phyloP scores from a whole-genome alignment of 2,113 vertebrate species.

The Numida meleagris region DNA sequence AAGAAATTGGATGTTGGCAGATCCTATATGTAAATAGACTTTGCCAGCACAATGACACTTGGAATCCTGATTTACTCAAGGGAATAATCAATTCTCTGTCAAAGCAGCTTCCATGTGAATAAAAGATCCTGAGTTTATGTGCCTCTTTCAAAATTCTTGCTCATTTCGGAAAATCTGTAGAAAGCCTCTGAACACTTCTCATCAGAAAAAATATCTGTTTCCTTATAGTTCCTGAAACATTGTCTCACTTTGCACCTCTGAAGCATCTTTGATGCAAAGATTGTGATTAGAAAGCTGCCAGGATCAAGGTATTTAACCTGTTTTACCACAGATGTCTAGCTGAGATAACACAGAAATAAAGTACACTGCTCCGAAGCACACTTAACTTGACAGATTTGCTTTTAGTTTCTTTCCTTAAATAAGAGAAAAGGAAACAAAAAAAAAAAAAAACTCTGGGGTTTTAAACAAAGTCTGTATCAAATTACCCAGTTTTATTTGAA shows the following conservation, averaged over 20 bases:
- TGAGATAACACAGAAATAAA: not conserved
- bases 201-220: not conserved
- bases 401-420: not conserved
- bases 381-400: not conserved
- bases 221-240: not conserved
- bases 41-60: constrained; percentile 9
- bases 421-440: not conserved
- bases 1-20: constrained; percentile 28
- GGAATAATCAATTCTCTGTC: constrained; percentile 2
- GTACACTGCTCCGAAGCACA: not conserved
- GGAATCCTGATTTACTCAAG: constrained; percentile 4
- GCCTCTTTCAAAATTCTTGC: not conserved
- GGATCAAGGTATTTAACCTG: not conserved
- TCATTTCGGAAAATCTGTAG: not conserved
- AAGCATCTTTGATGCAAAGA: not conserved
- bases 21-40: not conserved
- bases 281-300: not conserved
- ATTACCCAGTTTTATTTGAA: not conserved
- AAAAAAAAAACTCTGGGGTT: not conserved
- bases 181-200: not conserved
- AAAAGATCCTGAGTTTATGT: not conserved
- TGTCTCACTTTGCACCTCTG: not conserved
- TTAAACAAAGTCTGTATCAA: not conserved
- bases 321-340: not conserved
- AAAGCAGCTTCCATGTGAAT: constrained; percentile 7